A percentile compares a stretch with the other conserved stretches of the same genome.
Evolutionary conservation across 2,113 vertebrate species (phyloP).

Genomic region (Elephantulus edwardii): DNA sequence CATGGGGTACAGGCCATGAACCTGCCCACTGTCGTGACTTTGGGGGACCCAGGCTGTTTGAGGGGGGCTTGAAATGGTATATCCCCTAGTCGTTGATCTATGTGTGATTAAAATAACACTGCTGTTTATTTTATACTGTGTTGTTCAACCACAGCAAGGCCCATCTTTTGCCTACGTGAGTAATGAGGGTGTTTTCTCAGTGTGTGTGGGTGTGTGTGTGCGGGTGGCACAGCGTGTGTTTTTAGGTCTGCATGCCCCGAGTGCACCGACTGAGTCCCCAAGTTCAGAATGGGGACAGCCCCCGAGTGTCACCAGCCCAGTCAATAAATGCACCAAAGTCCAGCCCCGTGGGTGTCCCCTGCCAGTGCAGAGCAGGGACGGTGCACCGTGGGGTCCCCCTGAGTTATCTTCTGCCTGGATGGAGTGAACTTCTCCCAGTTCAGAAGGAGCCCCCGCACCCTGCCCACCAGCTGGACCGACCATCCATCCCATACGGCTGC

Average conservation of each 20-base stretch:
- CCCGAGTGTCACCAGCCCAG: conserved; percentile 61
- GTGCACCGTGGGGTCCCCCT: conserved; percentile 46
- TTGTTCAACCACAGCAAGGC: conserved; percentile 88
- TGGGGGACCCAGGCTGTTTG: conserved; percentile 55
- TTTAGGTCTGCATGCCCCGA: conserved; percentile 90
- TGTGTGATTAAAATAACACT: conserved; percentile 75
- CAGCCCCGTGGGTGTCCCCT: conserved; percentile 47
- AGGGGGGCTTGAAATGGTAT: neutral
- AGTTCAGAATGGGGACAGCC: neutral
- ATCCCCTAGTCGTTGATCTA: conserved; percentile 48
- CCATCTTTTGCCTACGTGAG: conserved; percentile 93
- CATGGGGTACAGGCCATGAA: neutral
- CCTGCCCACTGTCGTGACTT: neutral
- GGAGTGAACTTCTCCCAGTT: conserved; percentile 42
- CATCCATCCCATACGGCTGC: conserved; percentile 69
- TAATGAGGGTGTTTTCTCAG: conserved; percentile 89
- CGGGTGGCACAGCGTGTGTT: conserved; percentile 85
- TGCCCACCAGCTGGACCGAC: conserved; percentile 45
- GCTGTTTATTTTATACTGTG: conserved; percentile 85
- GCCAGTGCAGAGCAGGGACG: conserved; percentile 31
- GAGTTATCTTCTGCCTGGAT: conserved; percentile 18
- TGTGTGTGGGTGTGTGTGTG: conserved; percentile 88
- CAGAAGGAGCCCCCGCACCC: conserved; percentile 59
- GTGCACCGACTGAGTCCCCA: conserved; percentile 78
- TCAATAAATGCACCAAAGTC: conserved; percentile 70